Evolutionary conservation across 2,888 invertebrate genomes (phyloP), one percentile per base, ranked within the genome.

Genomic region (Lucinisca nassula): DNA sequence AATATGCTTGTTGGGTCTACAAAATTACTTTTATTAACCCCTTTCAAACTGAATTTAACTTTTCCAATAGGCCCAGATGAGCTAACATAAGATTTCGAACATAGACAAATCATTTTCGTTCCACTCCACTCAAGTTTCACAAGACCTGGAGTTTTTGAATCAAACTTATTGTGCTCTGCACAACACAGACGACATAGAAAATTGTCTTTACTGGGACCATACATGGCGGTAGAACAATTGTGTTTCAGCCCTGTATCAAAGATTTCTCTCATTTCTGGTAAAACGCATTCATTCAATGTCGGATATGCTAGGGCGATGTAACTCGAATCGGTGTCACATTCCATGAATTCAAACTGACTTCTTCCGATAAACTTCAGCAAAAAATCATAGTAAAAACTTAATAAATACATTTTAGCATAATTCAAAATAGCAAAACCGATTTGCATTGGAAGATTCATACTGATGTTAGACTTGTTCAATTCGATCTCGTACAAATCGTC

Each of bases 331-430:
- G 91, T 92, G 77, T 92, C 91, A 83, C 86, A 87, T 45, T 90
- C 77, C 30, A 77, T 70, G 8, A 77, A 80, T 45, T 91, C 85
- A 74, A 83, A 90, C 40, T 84, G 24, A 4, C 38, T n/a, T 32
- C 89, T 58, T 6, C 82, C 82, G 6, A 92, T 40, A 55, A 37
- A 87, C 45, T 67, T 82, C n/a, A 87, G 83, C 61, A 90, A n/a
- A 38, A 82, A 89, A 61, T 90, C 89, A 58, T 83, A 91, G 40
- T 88, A 82, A 74, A 91, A 92, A 51, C 79, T 49, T 0, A 91
- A 78, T 80, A 91, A 84, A 27, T 81, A 82, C 49, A 92, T 61
- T 80, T 91, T 93, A 0, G 91, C 92, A 27, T 91, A 89, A 40
- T 92, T 87, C 49, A 90, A 83, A 6, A 92, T 89, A 37, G 89